Conservation (phyloP, 2,113 vertebrate species). For the Hippopotamus amphibius region DNA sequence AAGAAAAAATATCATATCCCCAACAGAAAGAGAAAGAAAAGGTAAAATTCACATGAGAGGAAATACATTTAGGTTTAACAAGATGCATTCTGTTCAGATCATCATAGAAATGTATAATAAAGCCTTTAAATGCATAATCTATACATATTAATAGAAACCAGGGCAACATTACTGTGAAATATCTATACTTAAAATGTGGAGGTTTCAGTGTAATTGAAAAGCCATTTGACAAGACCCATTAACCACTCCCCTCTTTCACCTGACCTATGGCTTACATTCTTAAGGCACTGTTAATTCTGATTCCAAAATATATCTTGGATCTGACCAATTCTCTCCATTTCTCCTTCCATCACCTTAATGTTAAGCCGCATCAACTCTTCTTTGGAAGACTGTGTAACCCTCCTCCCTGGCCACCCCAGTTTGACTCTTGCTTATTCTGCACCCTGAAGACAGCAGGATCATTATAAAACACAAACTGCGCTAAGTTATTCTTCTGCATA, state of each 20-base stretch:
- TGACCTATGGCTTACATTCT: background rate
- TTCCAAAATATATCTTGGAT: background rate
- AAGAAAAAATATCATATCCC: background rate
- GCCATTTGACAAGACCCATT: background rate
- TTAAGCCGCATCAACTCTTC: background rate
- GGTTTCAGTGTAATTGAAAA: conserved; percentile 5
- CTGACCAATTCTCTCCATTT: background rate
- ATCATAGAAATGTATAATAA: background rate
- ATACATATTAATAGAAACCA: conserved; percentile 44
- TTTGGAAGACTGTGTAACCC: background rate
- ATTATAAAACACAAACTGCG: background rate
- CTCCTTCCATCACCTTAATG: background rate
- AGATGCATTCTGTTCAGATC: background rate
- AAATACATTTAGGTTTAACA: background rate
- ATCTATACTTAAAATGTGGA: conserved; percentile 28
- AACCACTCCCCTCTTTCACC: background rate
- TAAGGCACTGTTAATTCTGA: background rate
- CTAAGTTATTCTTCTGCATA: background rate
- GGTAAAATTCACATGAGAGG: background rate
- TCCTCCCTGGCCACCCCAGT: background rate
- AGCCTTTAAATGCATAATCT: background rate
- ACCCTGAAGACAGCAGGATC: background rate
- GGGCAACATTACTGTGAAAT: background rate
- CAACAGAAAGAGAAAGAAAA: background rate
- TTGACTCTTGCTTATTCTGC: background rate